A percentile compares a stretch with the other conserved stretches of the same genome.
Conservation (phyloP, 2,888 invertebrate genomes). For the Agrilus biguttatus region DNA sequence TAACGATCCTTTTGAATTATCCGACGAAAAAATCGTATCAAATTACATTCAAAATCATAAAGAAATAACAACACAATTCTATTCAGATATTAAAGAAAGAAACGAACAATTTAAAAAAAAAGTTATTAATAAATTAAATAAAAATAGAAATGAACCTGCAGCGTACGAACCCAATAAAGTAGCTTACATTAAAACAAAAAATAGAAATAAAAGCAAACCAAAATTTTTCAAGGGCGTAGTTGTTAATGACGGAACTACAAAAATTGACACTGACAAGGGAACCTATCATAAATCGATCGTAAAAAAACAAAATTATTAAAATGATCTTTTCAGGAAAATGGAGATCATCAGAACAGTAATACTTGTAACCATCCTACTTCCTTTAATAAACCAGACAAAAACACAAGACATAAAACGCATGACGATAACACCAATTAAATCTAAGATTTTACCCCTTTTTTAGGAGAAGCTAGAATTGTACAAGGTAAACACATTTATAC, state of each 20-base stretch:
- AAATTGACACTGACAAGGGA: conserved; percentile 1
- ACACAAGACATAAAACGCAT: too few species aligned
- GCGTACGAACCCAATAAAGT: not conserved
- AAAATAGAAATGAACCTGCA: conserved; percentile 1
- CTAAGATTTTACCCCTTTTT: too few species aligned
- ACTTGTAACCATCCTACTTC: too few species aligned
- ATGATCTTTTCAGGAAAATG: not conserved
- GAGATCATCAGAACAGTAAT: not conserved
- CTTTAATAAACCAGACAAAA: too few species aligned
- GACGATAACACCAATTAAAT: too few species aligned
- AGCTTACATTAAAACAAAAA: conserved; percentile 1
- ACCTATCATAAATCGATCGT: not conserved
- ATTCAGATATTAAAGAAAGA: not conserved
- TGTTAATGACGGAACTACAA: not conserved
- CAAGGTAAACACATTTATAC: too few species aligned
- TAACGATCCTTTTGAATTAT: not conserved
- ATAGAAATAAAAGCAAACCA: conserved; percentile 2
- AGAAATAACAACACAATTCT: conserved; percentile 1
- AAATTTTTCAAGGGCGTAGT: not conserved
- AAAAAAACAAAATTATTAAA: not conserved
- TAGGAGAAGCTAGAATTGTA: too few species aligned
- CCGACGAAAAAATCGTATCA: conserved; percentile 1
- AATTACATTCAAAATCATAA: conserved; percentile 3
- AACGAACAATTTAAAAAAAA: conserved; percentile 2
- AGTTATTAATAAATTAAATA: conserved; percentile 4